Evolutionary conservation across 2,797 vertebrate genomes (phyloP), one percentile per base, ranked within the genome.

Genomic region (Danio kyathit): DNA sequence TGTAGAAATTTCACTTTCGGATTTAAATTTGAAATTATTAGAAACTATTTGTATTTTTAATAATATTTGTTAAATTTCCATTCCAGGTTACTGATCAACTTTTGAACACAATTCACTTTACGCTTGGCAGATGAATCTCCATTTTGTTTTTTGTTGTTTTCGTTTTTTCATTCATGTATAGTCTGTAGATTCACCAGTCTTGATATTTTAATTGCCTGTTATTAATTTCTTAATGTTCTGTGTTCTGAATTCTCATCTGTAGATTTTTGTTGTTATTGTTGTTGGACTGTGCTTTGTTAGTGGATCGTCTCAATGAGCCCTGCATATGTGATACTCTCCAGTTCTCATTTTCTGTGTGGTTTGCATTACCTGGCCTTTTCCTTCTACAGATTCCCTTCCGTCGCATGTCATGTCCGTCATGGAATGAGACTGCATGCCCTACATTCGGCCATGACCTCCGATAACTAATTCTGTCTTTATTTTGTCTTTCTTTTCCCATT

Each of bases 381-480:
- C 72, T 82, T 84, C 76, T 76, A 93, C 94, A 96, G 95, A 96
- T 93, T 95, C 94, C 89, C 95, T 90, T 90, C 92, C 92, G 93
- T 92, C 95, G 95, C 96, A 96, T 95, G 96, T 89, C 91, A 91
- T 93, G 88, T 92, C 90, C 93, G 90, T 93, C 94, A 93, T 85
- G 91, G 87, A 95, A 95, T 94, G 92, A 94, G 93, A 93, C 93
- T 95, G 96, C 97, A 96, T 95, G 97, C 93, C 90, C 95, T 95
- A 90, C 4, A 89, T 93, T 91, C 64, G 88, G 76, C 89, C 94
- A 94, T 94, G 93, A 94, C 93, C 93, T 95, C 95, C 93, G 93
- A 94, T 92, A 95, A 99, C 97, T 99, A 99, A 99, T 95, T 94
- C 93, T 98, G 94, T 96, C 95, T 97, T 96, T 98, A 97, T 96